Evolutionary conservation across 2,888 invertebrate genomes (phyloP), one percentile per base, ranked within the genome.

Genomic region (Lagria hirta): DNA sequence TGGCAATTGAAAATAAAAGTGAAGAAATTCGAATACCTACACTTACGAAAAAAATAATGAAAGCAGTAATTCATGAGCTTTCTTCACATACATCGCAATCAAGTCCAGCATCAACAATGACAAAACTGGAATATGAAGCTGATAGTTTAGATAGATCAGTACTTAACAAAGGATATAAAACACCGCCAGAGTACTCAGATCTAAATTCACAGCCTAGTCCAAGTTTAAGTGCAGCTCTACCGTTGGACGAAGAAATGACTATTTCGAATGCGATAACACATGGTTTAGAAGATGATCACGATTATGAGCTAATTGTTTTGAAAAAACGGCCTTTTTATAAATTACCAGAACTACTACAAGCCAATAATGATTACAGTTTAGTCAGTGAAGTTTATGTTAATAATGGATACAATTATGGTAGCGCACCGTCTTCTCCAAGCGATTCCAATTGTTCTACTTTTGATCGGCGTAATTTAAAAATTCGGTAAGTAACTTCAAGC

Each of bases 331-430:
- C 47, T 56, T 68, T 74, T 49, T 77, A 77, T 53, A 79, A 79
- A 61, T 71, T 75, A 5, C 77, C 76, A 2, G 74, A 77, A 59
- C 54, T 78, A 32, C 62, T 74, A 1, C 69, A 73, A 45, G 67
- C 73, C 27, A 65, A 70, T 14, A 75, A 76, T 38, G 78, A 78
- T 32, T 84, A 84, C 53, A 84, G 82, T 55, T 71, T 87, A 53
- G 86, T 87, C 2, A 86, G 83, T 60, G 87, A 87, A 70, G 86
- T 86, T 1, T 86, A 87, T 59, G 86, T 87, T 1, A 86, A 86
- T 62, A 85, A 86, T 61, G 84, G 81, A 15, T 86, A 84, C 57
- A 78, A 81, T 58, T 81, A 80, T 55, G 77, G 76, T 11, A 81
- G 81, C 54, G 65, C 75, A 4, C 79, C 80, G 6, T 77, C 80